Evolutionary conservation across 2,113 vertebrate species (phyloP), one percentile per base, ranked within the genome.

Genomic region (Corythoichthys intestinalis): DNA sequence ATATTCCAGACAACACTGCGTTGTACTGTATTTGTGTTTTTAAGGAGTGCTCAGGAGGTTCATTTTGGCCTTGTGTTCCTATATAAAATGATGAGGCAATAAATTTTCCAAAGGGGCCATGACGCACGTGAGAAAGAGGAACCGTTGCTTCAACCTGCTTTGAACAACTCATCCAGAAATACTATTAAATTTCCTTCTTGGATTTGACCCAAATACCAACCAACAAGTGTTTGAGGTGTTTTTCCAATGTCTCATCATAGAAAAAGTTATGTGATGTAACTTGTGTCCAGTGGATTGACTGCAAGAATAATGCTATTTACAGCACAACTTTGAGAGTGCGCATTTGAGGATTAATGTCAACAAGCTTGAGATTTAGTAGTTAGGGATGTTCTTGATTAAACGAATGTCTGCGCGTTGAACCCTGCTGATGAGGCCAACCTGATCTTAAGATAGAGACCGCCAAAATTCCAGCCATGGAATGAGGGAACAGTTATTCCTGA

Each of bases 281-380:
- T 47, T 47, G 60, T 62, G n/a, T 62, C 39, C 60, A 62, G 37
- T 60, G 58, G 13, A 39, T 37, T 37, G 58, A 60, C 17, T 28
- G n/a, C 39, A 46, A 62, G 39, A 62, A 62, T 46, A 62, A 46
- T 62, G 39, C 46, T 63, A 47, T 47, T 63, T n/a, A 63, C n/a
- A 13, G 41, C 10, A 17, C 60, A 41, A 63, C 60, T 47, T 46
- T 47, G 10, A 47, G 41, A 4, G 11, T 10, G 41, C 46, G 54
- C 34, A 63, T 63, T 63, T 63, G 60, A 47, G 60, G 60, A 63
- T 63, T 63, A 63, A 28, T 47, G n/a, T 63, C 60, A 47, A 46
- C 41, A 28, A 63, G 41, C 35, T 20, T 11, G 17, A 13, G 60
- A 62, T 62, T 62, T 46, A 62, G 60, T n/a, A 6, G 41, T 20